Conservation (phyloP, 2,797 vertebrate species). For the Nothura maculosa region DNA sequence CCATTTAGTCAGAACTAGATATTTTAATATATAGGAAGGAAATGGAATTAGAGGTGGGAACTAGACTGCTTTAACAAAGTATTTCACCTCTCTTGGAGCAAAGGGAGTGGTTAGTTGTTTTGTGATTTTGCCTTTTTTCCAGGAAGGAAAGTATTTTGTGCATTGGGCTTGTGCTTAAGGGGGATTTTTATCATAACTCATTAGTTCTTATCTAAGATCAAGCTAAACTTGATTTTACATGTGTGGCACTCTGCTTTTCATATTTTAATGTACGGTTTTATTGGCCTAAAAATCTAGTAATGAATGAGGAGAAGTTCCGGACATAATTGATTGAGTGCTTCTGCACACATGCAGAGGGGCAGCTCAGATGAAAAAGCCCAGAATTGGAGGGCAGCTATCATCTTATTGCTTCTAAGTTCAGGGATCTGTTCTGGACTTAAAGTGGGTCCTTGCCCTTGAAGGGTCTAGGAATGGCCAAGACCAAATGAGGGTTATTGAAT, state of each 20-base stretch:
- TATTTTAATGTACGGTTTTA: neutral
- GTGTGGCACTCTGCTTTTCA: neutral
- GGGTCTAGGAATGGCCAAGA: neutral
- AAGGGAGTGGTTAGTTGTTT: neutral
- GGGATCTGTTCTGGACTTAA: neutral
- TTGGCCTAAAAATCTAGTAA: neutral
- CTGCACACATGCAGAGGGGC: fast-evolving
- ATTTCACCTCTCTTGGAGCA: neutral
- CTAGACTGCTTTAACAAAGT: neutral
- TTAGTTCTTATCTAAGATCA: conserved; percentile 46
- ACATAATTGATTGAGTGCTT: fast-evolving
- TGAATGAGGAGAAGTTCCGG: neutral
- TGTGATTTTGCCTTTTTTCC: neutral
- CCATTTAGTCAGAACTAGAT: neutral
- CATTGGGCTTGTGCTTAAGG: neutral
- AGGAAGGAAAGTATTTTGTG: neutral
- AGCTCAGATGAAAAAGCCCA: neutral
- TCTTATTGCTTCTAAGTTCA: neutral
- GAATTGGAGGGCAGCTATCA: neutral
- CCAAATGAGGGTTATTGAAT: neutral
- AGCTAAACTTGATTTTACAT: neutral
- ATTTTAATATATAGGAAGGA: neutral
- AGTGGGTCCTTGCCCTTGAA: neutral
- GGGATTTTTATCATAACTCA: neutral
- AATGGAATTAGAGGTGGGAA: neutral